Percentiles rank a stretch among this genome's conserved stretches.
phyloP scores from a whole-genome alignment of 2,888 invertebrate species.

The Lutraria lutraria region DNA sequence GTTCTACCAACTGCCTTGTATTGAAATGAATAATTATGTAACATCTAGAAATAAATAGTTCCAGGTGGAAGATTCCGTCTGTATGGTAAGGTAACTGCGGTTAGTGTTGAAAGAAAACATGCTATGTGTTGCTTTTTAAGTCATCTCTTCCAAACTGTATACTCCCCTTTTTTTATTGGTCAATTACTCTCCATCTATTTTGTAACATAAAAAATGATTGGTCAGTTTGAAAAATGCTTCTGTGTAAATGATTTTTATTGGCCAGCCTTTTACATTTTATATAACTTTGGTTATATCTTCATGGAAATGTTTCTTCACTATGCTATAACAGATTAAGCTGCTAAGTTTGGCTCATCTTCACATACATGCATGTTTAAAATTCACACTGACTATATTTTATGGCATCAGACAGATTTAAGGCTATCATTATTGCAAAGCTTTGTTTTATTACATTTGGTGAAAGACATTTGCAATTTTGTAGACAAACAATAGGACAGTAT shows the following conservation, averaged over 20 bases:
- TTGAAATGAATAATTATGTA: neutral
- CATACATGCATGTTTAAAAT: too few relatives aligned
- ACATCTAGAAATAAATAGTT: neutral
- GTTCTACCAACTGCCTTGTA: too few relatives aligned
- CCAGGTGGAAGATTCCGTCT: neutral
- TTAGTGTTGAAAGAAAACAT: slow-evolving; percentile 8
- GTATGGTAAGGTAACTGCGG: neutral
- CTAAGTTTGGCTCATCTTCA: too few relatives aligned
- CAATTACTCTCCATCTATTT: too few relatives aligned
- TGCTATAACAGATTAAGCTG: too few relatives aligned
- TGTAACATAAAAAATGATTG: neutral
- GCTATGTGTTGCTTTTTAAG: neutral
- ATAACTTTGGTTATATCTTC: neutral
- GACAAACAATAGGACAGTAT: too few relatives aligned
- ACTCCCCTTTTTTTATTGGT: neutral
- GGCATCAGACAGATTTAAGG: too few relatives aligned
- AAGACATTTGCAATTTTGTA: too few relatives aligned
- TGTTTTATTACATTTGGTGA: too few relatives aligned
- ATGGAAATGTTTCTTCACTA: too few relatives aligned
- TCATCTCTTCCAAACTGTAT: neutral
- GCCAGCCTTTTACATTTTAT: neutral
- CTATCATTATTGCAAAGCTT: too few relatives aligned
- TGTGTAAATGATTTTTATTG: neutral
- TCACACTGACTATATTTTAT: too few relatives aligned
- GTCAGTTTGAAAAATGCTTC: neutral